Evolutionary conservation across 1,140 invertebrate genomes (phyloP).

Genomic region (Camponotus pennsylvanicus): DNA sequence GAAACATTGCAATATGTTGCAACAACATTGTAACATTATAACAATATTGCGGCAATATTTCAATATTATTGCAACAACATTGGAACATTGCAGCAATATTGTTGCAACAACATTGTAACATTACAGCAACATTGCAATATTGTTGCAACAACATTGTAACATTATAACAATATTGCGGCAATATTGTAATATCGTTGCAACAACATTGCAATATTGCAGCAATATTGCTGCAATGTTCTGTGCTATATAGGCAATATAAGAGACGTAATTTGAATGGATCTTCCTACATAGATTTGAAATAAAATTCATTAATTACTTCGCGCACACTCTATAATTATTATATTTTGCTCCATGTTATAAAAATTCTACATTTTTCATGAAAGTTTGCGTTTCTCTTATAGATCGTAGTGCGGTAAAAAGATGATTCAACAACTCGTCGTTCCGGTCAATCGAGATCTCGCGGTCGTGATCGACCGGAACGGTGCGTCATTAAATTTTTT

Average conservation of each 20-base stretch:
- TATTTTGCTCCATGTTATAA: background rate
- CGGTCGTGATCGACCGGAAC: conserved; percentile 35
- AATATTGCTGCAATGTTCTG: too few relatives aligned
- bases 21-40: too few relatives aligned
- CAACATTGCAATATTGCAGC: too few relatives aligned
- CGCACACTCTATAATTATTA: background rate
- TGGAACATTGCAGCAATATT: too few relatives aligned
- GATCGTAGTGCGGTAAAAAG: background rate
- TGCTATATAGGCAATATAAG: background rate
- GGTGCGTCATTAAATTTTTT: conserved; percentile 36
- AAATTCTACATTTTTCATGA: background rate
- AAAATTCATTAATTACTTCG: background rate
- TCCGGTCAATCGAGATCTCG: conserved; percentile 33
- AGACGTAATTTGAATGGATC: background rate
- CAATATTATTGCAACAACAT: too few relatives aligned
- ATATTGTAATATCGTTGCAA: too few relatives aligned
- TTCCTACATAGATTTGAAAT: background rate
- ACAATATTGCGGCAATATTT: too few relatives aligned
- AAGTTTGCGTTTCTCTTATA: background rate
- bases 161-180: too few relatives aligned
- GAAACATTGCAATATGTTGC: too few relatives aligned
- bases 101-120: too few relatives aligned
- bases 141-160: too few relatives aligned
- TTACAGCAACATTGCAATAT: too few relatives aligned
- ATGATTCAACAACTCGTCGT: conserved; percentile 11